Conservation (phyloP, 2,888 invertebrate genomes). For the Myopa tessellatipennis region DNA sequence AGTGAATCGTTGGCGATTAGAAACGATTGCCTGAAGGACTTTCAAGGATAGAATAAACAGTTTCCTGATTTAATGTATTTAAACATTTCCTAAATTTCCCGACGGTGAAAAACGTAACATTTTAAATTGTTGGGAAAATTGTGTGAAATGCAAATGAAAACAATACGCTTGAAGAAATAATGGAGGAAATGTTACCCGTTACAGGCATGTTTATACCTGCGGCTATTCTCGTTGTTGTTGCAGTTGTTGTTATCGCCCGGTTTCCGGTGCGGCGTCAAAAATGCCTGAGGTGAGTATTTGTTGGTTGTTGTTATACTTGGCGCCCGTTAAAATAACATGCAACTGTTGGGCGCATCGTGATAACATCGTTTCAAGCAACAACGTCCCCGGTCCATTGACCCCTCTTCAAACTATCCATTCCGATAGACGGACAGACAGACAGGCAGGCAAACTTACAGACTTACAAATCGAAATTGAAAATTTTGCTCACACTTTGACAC, state of each 20-base stretch:
- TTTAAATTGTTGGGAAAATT: not conserved
- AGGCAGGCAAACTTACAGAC: not conserved
- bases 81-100: no score
- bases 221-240: slow-evolving; percentile 23
- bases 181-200: not conserved
- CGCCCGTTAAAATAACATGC: slow-evolving; percentile 13
- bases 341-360: slow-evolving; percentile 24
- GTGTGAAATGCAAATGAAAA: not conserved
- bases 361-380: not conserved
- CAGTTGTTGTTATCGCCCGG: slow-evolving; percentile 29
- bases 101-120: not conserved
- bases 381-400: not conserved
- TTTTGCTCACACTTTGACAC: slow-evolving; percentile 31
- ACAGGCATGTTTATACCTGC: not conserved
- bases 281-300: not conserved
- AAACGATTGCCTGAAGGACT: no score
- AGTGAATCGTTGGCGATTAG: no score
- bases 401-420: no score
- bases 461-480: slow-evolving; percentile 37
- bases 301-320: slow-evolving; percentile 1
- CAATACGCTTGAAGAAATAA: not conserved
- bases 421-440: not conserved
- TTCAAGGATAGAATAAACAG: no score
- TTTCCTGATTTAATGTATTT: no score
- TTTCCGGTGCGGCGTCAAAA: not conserved